Percentiles rank a stretch among this genome's conserved stretches.
Evolutionary conservation across 64 coral and sea anemone species (phyloP).

Genomic region (Catalaphyllia jardinei): DNA sequence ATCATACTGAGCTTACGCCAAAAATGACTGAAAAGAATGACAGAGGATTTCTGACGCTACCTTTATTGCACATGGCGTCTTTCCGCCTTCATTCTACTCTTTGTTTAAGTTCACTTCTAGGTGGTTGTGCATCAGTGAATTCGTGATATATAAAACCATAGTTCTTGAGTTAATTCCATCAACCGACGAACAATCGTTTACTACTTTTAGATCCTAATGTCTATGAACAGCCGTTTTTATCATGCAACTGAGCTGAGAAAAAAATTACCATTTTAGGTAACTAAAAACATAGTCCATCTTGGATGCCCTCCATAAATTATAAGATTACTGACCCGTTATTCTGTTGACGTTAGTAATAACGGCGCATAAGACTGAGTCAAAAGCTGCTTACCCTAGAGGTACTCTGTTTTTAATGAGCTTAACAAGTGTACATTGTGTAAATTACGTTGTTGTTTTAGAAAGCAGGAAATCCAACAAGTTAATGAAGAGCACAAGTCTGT

Average conservation of each 20-base stretch:
- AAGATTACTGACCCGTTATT: background rate
- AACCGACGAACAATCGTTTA: too few species aligned
- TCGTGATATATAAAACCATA: too few species aligned
- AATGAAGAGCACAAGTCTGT: background rate
- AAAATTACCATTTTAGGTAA: background rate
- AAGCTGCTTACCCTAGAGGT: background rate
- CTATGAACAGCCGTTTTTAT: background rate
- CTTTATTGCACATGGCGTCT: background rate
- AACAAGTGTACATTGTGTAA: background rate
- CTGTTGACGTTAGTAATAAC: background rate
- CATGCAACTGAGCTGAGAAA: background rate
- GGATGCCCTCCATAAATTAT: background rate
- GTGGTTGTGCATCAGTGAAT: too few species aligned
- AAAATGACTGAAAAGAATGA: background rate
- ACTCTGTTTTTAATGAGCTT: conserved; percentile 4
- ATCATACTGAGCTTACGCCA: background rate
- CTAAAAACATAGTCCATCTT: background rate
- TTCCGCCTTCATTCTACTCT: background rate
- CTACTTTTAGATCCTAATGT: too few species aligned
- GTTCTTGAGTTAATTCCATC: too few species aligned
- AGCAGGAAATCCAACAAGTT: background rate
- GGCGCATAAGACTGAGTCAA: background rate
- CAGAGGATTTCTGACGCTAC: too few species aligned
- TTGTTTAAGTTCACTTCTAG: too few species aligned
- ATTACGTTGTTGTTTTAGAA: background rate